Conservation (phyloP, 2,113 vertebrate genomes). For the Gopherus flavomarginatus region DNA sequence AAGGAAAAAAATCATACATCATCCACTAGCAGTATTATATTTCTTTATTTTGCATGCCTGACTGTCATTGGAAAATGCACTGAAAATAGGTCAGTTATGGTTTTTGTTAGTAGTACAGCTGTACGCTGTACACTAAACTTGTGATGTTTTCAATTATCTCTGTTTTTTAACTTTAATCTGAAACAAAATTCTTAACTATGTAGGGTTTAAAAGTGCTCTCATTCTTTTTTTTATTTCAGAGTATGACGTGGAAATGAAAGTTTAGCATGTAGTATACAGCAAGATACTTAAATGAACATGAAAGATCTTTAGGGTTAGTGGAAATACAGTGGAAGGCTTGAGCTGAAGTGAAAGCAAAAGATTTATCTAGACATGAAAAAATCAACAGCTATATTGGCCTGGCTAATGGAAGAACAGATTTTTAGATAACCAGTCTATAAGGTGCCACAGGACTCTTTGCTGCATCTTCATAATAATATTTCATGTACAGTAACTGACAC, state of each 20-base stretch:
- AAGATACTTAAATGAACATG: neutral
- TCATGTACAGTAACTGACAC: neutral
- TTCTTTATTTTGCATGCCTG: slow-evolving; percentile 52
- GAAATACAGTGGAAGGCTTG: neutral
- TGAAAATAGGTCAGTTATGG: slow-evolving; percentile 62
- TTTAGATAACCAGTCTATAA: neutral
- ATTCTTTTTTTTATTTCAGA: slow-evolving; percentile 55
- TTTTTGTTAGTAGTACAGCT: slow-evolving; percentile 47
- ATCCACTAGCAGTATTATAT: slow-evolving; percentile 33
- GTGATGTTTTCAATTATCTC: slow-evolving; percentile 62
- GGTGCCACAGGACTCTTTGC: no score
- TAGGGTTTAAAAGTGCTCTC: slow-evolving; percentile 42
- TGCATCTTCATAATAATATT: neutral
- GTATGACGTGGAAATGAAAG: slow-evolving; percentile 15
- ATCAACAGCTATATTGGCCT: neutral
- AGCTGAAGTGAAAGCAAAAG: neutral
- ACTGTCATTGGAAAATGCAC: slow-evolving; percentile 45
- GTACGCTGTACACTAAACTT: slow-evolving; percentile 49
- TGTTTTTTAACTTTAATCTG: slow-evolving; percentile 53
- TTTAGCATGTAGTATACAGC: slow-evolving; percentile 21
- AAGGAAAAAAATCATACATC: neutral
- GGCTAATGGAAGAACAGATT: neutral
- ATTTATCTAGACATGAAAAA: neutral
- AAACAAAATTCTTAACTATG: slow-evolving; percentile 56
- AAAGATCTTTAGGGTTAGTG: rapidly evolving